Conservation (phyloP, 2,113 vertebrate genomes). For the Prionailurus viverrinus region DNA sequence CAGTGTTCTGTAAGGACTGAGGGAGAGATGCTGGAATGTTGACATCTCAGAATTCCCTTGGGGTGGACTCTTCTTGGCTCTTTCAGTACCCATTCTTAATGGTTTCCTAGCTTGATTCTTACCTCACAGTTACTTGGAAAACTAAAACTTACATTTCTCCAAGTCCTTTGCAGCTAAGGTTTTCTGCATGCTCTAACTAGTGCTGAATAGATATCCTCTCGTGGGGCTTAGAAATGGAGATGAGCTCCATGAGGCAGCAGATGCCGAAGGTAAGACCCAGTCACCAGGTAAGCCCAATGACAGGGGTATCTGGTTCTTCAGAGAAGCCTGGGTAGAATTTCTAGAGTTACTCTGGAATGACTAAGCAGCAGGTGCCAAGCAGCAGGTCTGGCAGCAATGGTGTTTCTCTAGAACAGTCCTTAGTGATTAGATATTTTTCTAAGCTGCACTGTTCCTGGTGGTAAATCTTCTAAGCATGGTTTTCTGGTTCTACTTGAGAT, state of each 20-base stretch:
- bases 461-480: background rate
- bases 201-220: background rate
- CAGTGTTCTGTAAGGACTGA: background rate
- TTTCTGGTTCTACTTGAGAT: background rate
- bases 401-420: background rate
- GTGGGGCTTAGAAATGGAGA: background rate
- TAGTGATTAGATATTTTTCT: background rate
- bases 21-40: background rate
- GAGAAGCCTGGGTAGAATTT: background rate
- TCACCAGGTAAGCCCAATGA: background rate
- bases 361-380: background rate
- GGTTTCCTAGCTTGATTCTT: background rate
- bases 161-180: background rate
- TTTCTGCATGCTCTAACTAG: background rate
- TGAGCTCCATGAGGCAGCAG: background rate
- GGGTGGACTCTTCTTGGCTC: background rate
- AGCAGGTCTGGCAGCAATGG: background rate
- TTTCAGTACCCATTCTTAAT: background rate
- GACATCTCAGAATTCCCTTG: background rate
- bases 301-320: background rate
- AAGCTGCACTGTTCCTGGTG: background rate
- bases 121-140: slow-evolving; percentile 7
- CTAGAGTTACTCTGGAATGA: background rate
- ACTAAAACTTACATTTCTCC: background rate
- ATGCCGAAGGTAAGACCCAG: background rate